These are phyloP conservation scores for Crematogaster levior DNA, from an alignment of 2,888 invertebrate genomes.

Conservation along the genomic window DNA sequence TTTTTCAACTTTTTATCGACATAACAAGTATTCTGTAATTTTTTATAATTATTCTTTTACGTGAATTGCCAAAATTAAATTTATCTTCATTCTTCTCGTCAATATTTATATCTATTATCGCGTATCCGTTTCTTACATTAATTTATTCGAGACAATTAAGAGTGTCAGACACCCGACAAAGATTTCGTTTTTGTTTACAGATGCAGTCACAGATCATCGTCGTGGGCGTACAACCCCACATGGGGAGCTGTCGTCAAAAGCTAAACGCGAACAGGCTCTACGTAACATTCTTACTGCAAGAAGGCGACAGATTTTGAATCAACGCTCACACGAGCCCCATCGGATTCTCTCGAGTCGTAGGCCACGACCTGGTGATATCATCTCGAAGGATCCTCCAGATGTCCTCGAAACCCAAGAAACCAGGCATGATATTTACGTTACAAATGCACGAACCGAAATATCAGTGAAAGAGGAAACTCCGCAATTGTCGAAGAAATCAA, in stretches of 20 bases:
- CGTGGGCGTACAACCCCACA: constrained; percentile 77
- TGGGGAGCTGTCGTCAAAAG: constrained; percentile 78
- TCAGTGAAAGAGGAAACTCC: constrained; percentile 44
- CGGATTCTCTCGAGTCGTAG: constrained; percentile 59
- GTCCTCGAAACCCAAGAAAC: constrained; percentile 80
- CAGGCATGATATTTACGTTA: constrained; percentile 78
- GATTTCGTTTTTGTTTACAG: constrained; percentile 71
- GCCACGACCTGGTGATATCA: constrained; percentile 51
- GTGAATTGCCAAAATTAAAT: neutral
- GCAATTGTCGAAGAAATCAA: constrained; percentile 23
- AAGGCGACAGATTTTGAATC: constrained; percentile 88
- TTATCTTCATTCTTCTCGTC: too few relatives aligned
- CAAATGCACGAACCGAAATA: constrained; percentile 56
- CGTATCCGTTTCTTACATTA: neutral
- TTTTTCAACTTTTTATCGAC: too few relatives aligned
- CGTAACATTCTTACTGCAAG: constrained; percentile 87
- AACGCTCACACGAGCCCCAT: constrained; percentile 82
- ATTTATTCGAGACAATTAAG: neutral
- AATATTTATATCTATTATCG: neutral
- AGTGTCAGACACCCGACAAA: neutral
- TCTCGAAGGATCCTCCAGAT: constrained; percentile 67
- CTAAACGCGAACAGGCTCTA: constrained; percentile 80
- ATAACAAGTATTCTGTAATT: too few relatives aligned
- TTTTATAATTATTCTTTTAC: neutral
- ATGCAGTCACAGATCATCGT: constrained; percentile 73